Conservation (phyloP, 2,113 vertebrate genomes). For the Centropus bengalensis region DNA sequence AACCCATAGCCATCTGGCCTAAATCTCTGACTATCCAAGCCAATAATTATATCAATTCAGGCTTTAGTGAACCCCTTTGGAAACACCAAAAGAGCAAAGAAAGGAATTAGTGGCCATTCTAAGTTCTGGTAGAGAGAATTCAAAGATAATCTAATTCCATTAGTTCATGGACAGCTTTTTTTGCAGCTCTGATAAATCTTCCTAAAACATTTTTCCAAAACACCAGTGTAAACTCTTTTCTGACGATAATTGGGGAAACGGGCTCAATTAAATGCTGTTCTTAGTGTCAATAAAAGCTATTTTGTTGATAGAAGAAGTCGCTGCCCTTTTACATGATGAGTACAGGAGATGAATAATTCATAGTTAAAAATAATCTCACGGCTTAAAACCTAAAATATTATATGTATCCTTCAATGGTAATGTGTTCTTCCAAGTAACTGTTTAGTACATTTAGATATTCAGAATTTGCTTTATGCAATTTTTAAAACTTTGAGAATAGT, state of each 20-base stretch:
- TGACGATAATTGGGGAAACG: conserved; percentile 58
- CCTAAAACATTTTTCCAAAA: conserved; percentile 61
- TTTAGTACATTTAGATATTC: conserved; percentile 14
- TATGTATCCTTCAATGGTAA: conserved; percentile 27
- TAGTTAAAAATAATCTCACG: conserved; percentile 45
- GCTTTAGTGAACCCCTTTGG: conserved; percentile 71
- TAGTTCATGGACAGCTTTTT: conserved; percentile 70
- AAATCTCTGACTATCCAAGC: conserved; percentile 82
- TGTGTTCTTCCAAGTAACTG: background rate
- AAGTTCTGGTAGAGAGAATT: conserved; percentile 71
- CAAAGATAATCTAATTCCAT: conserved; percentile 80
- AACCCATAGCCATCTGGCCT: conserved; percentile 87
- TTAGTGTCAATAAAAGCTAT: conserved; percentile 45
- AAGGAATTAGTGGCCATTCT: conserved; percentile 78
- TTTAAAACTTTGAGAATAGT: background rate
- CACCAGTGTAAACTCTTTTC: conserved; percentile 60
- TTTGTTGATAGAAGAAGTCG: conserved; percentile 62
- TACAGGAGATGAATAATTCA: conserved; percentile 68
- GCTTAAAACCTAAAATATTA: conserved; percentile 35
- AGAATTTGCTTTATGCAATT: conserved; percentile 9
- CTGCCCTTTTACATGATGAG: conserved; percentile 7
- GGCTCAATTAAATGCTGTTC: conserved; percentile 61
- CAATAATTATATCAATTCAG: conserved; percentile 87
- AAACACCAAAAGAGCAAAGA: conserved; percentile 80
- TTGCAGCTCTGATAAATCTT: conserved; percentile 61